Evolutionary conservation across 1,140 invertebrate species (phyloP).

Genomic region (Holcopasites calliopsidis): DNA sequence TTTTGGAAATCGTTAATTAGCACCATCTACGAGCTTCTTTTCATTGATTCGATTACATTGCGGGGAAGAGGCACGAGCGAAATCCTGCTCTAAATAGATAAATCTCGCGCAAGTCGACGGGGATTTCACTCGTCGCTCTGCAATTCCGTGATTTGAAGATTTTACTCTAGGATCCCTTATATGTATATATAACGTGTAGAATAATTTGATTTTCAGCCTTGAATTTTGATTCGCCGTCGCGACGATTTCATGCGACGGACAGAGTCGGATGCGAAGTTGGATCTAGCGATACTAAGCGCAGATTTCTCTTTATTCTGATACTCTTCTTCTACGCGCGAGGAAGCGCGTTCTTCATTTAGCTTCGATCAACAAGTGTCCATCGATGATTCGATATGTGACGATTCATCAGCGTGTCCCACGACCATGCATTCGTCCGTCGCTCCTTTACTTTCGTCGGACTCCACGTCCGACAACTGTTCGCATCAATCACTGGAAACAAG

Average conservation of each 20-base stretch:
- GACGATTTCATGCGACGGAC: slow-evolving; percentile 17
- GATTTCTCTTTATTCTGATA: neutral
- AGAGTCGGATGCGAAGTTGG: slow-evolving; percentile 6
- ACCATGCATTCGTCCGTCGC: slow-evolving; percentile 35
- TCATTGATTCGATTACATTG: slow-evolving; percentile 15
- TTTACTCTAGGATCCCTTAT: neutral
- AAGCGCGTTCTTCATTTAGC: slow-evolving; percentile 7
- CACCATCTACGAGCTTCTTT: slow-evolving; percentile 48
- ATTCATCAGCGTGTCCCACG: slow-evolving; percentile 27
- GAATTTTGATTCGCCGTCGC: slow-evolving; percentile 24
- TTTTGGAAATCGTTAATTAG: slow-evolving; percentile 48
- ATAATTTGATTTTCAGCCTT: slow-evolving; percentile 11
- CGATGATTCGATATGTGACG: slow-evolving; percentile 10
- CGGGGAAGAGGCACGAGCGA: slow-evolving; percentile 15
- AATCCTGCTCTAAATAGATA: neutral
- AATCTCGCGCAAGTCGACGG: neutral
- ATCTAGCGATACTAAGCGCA: slow-evolving; percentile 13
- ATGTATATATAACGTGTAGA: neutral
- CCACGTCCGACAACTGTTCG: slow-evolving; percentile 67
- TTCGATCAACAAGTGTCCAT: slow-evolving; percentile 24
- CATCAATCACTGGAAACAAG: slow-evolving; percentile 74
- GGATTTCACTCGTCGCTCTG: neutral
- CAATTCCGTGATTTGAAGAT: slow-evolving; percentile 9
- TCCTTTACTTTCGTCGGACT: slow-evolving; percentile 66
- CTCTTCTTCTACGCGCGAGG: no score